These are phyloP conservation scores for Blennius ocellaris DNA, from an alignment of 2,113 vertebrate species.

Conservation along the genomic window DNA sequence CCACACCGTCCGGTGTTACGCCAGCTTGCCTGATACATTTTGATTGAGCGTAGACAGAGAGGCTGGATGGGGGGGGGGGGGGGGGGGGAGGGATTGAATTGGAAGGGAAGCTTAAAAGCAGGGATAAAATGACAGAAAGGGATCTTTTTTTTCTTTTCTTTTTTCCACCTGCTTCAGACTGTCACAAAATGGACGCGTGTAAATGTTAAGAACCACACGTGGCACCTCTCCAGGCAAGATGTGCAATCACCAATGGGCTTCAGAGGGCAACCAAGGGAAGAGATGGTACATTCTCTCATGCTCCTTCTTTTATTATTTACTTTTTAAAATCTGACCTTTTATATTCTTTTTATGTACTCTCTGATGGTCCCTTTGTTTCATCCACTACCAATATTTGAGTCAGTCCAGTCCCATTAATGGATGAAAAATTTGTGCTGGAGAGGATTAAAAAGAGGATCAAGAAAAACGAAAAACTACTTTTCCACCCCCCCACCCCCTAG, in stretches of 20 bases:
- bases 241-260: not conserved
- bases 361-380: slow-evolving; percentile 24
- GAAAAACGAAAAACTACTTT: not conserved
- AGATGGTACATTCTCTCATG: not conserved
- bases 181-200: slow-evolving; percentile 54
- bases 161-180: slow-evolving; percentile 36
- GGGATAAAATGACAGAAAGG: slow-evolving; percentile 72
- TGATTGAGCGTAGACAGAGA: slow-evolving; percentile 73
- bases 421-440: slow-evolving; percentile 59
- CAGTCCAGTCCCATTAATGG: slow-evolving; percentile 72
- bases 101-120: slow-evolving; percentile 56
- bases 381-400: not conserved
- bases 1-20: slow-evolving; percentile 74
- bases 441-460: slow-evolving; percentile 28
- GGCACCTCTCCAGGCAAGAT: not conserved
- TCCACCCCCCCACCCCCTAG: slow-evolving; percentile 1
- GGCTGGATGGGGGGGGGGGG: slow-evolving; percentile 16
- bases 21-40: slow-evolving; percentile 81
- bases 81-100: slow-evolving; percentile 46
- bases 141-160: slow-evolving; percentile 31
- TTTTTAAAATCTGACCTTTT: slow-evolving; percentile 16
- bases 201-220: slow-evolving; percentile 42
- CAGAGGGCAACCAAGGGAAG: slow-evolving; percentile 29
- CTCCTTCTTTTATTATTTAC: not conserved
- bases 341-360: slow-evolving; percentile 25